phyloP scores from a whole-genome alignment of 2,113 vertebrate species.

The Todiramphus chloris region DNA sequence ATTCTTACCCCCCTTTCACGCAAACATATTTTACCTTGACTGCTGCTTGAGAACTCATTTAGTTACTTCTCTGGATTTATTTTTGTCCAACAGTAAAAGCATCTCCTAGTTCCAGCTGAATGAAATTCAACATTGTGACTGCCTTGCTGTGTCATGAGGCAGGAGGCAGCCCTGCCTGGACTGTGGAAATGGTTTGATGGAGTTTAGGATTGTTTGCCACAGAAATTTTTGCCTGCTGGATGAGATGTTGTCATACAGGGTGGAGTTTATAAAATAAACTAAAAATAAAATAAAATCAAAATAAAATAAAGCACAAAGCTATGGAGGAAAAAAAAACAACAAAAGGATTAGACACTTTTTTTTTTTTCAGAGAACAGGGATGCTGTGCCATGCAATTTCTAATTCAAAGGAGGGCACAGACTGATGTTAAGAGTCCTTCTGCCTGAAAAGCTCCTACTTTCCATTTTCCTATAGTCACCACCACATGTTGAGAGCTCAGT shows the following conservation, averaged over 20 bases:
- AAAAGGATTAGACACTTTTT: neutral
- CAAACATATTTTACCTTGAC: neutral
- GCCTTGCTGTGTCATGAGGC: neutral
- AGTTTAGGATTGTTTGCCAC: neutral
- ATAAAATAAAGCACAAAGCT: neutral
- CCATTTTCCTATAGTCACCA: constrained; percentile 51
- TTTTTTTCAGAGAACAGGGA: neutral
- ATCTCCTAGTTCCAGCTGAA: constrained; percentile 8
- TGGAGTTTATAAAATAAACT: neutral
- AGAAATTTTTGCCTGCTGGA: constrained; percentile 1
- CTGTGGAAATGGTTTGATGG: constrained; percentile 3
- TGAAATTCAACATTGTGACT: constrained; percentile 4
- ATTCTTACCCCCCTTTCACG: neutral
- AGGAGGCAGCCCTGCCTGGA: neutral
- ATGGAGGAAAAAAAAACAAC: neutral
- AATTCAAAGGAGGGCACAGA: constrained; percentile 31
- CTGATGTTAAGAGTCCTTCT: constrained; percentile 30
- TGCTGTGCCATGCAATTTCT: neutral
- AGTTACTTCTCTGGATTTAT: constrained; percentile 3
- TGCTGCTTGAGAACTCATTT: constrained; percentile 3
- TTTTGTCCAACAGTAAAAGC: constrained; percentile 8
- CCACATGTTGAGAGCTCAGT: constrained; percentile 25
- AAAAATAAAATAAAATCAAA: neutral
- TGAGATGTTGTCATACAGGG: neutral
- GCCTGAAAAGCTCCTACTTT: constrained; percentile 56